Conservation (phyloP, 2,113 vertebrate species). For the Forbesichthys papilliferus region DNA sequence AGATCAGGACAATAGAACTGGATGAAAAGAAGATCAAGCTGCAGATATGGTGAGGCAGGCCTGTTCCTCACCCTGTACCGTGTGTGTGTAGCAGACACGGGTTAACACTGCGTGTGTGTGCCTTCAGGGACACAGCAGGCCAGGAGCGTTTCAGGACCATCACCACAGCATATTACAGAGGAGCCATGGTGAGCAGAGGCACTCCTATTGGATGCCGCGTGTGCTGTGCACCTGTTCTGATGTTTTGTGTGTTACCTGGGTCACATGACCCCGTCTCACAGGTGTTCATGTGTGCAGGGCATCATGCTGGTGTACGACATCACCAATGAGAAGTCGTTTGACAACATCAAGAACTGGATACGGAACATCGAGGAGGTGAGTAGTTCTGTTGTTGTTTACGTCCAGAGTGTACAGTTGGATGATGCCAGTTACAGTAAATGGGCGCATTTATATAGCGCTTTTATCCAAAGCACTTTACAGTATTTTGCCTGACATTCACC, state of each 20-base stretch:
- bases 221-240: too few relatives aligned
- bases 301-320: constrained; percentile 98
- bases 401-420: too few relatives aligned
- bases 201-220: too few relatives aligned
- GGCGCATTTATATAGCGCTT: too few relatives aligned
- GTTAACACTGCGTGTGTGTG: background rate
- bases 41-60: constrained; percentile 89
- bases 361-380: constrained; percentile 94
- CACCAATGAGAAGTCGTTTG: constrained; percentile 96
- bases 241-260: too few relatives aligned
- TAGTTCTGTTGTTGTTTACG: background rate
- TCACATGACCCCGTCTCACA: too few relatives aligned
- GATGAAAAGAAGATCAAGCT: constrained; percentile 98
- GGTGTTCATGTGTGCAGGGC: constrained; percentile 71
- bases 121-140: constrained; percentile 90
- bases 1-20: constrained; percentile 96
- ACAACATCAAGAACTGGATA: constrained; percentile 98
- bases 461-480: too few relatives aligned
- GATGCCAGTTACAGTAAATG: too few relatives aligned
- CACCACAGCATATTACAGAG: constrained; percentile 95
- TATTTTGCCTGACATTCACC: too few relatives aligned
- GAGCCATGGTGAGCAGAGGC: constrained; percentile 86
- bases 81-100: background rate
- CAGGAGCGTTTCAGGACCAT: constrained; percentile 96
- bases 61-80: background rate